Evolutionary conservation across 1,140 invertebrate species (phyloP).

Genomic region (Philopotamus ludificatus): DNA sequence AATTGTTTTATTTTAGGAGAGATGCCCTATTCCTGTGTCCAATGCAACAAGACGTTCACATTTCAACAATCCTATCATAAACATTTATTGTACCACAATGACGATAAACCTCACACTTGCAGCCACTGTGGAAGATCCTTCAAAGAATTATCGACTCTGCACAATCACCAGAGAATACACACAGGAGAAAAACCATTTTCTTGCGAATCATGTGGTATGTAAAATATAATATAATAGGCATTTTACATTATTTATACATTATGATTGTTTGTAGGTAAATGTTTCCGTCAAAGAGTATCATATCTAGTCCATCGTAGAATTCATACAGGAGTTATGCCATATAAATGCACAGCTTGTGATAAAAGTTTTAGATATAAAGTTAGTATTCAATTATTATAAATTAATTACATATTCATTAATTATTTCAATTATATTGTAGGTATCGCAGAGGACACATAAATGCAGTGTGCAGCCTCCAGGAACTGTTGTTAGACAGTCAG

Average conservation of each 20-base stretch:
- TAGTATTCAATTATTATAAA: conserved; percentile 19
- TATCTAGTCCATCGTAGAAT: conserved; percentile 82
- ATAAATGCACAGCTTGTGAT: conserved; percentile 76
- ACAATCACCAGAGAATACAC: conserved; percentile 85
- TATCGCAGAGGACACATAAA: conserved; percentile 79
- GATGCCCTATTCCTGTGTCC: conserved; percentile 80
- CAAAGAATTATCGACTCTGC: conserved; percentile 84
- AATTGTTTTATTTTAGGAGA: conserved; percentile 62
- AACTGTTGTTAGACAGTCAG: conserved; percentile 53
- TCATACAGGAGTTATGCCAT: conserved; percentile 80
- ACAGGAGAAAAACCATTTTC: conserved; percentile 90
- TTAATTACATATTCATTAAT: conserved; percentile 2
- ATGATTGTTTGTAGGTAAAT: conserved; percentile 65
- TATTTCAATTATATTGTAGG: conserved; percentile 50
- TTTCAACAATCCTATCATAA: conserved; percentile 92
- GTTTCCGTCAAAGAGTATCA: conserved; percentile 81
- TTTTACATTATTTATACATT: conserved; percentile 31
- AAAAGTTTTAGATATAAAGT: conserved; percentile 85
- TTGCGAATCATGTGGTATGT: conserved; percentile 84
- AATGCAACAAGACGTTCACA: conserved; percentile 86
- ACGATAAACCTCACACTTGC: conserved; percentile 81
- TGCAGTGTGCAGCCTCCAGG: conserved; percentile 63
- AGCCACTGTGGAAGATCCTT: conserved; percentile 77
- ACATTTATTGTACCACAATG: conserved; percentile 81
- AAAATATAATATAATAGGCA: neutral